Evolutionary conservation across 2,888 invertebrate genomes (phyloP), one percentile per base, ranked within the genome.

Genomic region (Lithophane semibrunnea): DNA sequence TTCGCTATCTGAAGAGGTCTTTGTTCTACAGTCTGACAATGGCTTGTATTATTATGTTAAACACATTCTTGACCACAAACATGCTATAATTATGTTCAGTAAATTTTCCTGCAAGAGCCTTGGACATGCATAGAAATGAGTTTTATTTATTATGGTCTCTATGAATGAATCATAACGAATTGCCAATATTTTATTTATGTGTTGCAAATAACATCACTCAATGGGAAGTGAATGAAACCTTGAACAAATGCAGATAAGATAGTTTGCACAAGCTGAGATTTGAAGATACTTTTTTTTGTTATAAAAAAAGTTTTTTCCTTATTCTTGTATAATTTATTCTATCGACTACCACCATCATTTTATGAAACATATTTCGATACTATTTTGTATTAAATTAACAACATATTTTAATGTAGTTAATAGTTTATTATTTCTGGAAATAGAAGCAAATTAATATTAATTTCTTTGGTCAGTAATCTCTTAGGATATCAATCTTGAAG

Each of bases 201-300:
- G 16, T 42, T 58, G 13, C 12, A 37, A 44, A 60, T 37, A 66
- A 69, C 0, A 44, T 61, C 44, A 67, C 24, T 73, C 5, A 73
- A 73, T 54, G 37, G 54, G 13, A 5, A 24, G 2, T 73, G 2
- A 47, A 66, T 61, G 9, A 61, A 65, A 49, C 47, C 60, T 56
- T 67, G 47, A 54, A 52, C 29, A 42, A 24, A 56, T 21, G 9
- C n/a, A 67, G 79, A 67, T 79, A 79, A 79, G 63, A 67, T 58
- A 78, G 79, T 56, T 42, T 44, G 16, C 29, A 24, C 24, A n/a
- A 65, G 7, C 13, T 37, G n/a, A 73, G 44, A 78, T 77, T 24
- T 47, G 18, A 12, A 58, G 21, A 60, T 47, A 49, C 16, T 24
- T 76, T 54, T 52, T 65, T 60, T 75, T 70, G 5, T 4, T 9